Evolutionary conservation across 2,888 invertebrate species (phyloP), one percentile per base, ranked within the genome.

Genomic region (Tryphoninae sp.): DNA sequence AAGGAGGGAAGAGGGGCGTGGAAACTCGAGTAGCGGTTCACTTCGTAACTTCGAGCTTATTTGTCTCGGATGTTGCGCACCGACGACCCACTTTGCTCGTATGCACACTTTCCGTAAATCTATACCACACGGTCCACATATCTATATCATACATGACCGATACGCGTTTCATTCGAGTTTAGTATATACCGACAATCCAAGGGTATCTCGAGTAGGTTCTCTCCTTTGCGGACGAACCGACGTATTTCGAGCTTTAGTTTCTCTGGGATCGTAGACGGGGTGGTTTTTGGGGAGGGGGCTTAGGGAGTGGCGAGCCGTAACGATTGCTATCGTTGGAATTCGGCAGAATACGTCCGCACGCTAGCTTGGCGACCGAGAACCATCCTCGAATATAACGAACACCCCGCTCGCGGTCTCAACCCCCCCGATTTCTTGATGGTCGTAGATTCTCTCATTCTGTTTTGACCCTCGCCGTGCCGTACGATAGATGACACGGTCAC

Each of bases 41-140:
- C 68, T 62, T 61, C 55, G 69, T 71, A 71, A 74, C 69, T 80
- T 80, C 65, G 58, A 65, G 59, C 19, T 80, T 75, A 69, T 75
- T 80, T 71, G 69, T 61, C 58, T 75, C 16, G 58, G 59, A 42
- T 65, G 68, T 22, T 75, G 55, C 22, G 16, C 22, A 33, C 59
- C 65, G 55, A 58, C 55, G 68, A 74, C 68, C 74, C 55, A 65
- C 26, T 67, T 49, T 45, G 33, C 49, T 19, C 67, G 42, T 19
- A 53, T 74, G 42, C 16, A 65, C 42, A 33, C 19, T 55, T 78
- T 2, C 59, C 65, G 67, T 26, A 22, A 16, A 58, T 65, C 51
- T 53, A 49, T 40, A 68, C 26, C 51, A 13, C 33, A 11, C 42
- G n/a, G 58, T 11, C 71, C 42, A 16, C 40, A 61, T 23, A 62